phyloP scores from a whole-genome alignment of 2,113 vertebrate species.

The Chloebia gouldiae region DNA sequence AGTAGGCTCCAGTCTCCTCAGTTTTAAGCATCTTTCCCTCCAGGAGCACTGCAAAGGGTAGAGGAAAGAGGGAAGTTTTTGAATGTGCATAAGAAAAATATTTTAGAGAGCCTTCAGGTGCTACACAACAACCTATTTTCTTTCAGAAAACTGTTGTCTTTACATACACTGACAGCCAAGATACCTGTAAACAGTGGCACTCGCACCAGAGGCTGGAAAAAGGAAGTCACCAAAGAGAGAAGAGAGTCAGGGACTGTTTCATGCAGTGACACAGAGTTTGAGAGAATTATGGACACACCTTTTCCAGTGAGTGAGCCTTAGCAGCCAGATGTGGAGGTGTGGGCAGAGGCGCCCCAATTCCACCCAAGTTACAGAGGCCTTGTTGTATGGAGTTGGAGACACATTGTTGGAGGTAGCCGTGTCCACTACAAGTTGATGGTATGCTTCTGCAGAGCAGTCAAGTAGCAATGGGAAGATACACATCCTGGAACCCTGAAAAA shows the following conservation, averaged over 20 bases:
- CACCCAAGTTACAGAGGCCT: background rate
- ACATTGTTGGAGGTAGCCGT: background rate
- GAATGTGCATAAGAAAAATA: background rate
- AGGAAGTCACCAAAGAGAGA: background rate
- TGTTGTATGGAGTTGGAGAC: background rate
- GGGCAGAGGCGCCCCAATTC: background rate
- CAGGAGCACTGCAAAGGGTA: background rate
- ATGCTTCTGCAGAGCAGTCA: background rate
- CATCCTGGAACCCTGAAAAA: background rate
- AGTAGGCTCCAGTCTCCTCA: background rate
- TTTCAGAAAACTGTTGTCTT: background rate
- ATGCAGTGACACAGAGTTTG: background rate
- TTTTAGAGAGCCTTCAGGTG: background rate
- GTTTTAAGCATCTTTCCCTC: background rate
- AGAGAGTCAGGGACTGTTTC: background rate
- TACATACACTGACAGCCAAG: background rate
- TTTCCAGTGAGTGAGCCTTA: background rate
- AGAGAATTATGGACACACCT: background rate
- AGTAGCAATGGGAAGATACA: background rate
- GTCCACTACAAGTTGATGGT: background rate
- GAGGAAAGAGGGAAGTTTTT: background rate
- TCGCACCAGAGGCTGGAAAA: background rate
- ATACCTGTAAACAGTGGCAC: background rate
- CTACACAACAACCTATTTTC: background rate
- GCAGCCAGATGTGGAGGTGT: background rate